These are phyloP conservation scores for Lota lota DNA, from an alignment of 2,113 vertebrate genomes.

Conservation along the genomic window DNA sequence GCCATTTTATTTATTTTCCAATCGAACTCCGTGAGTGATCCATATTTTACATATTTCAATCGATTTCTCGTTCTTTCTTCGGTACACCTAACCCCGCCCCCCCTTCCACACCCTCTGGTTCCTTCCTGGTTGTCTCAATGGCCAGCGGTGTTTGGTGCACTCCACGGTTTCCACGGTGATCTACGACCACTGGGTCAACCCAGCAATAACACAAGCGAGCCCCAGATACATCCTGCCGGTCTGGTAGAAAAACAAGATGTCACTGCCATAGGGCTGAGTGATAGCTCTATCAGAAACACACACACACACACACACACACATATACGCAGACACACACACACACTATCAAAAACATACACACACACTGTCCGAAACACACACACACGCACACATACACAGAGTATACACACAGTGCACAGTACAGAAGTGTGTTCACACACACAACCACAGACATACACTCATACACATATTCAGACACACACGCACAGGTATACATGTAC, in stretches of 20 bases:
- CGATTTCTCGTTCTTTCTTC: too few species aligned
- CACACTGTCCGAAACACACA: not conserved
- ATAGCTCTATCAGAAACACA: conserved; percentile 54
- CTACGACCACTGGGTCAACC: conserved; percentile 49
- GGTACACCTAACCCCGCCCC: too few species aligned
- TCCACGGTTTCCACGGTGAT: conserved; percentile 57
- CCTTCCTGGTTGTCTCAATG: not conserved
- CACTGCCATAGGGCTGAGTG: conserved; percentile 64
- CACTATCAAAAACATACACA: conserved; percentile 3
- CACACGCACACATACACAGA: too few species aligned
- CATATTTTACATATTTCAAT: too few species aligned
- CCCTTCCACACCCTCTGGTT: too few species aligned
- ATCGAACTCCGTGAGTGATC: too few species aligned
- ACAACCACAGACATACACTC: conserved; percentile 21
- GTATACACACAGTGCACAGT: too few species aligned
- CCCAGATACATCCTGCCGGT: conserved; percentile 52
- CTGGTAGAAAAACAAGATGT: conserved; percentile 68
- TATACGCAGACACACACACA: conserved; percentile 29
- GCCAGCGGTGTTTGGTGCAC: conserved; percentile 10
- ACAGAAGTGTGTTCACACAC: not conserved
- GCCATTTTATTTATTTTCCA: too few species aligned
- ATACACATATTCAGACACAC: conserved; percentile 30
- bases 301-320: conserved; percentile 22
- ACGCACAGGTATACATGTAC: not conserved
- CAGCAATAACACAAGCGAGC: conserved; percentile 55